phyloP scores from a whole-genome alignment of 2,797 vertebrate genomes.

The Brachymystax lenok region DNA sequence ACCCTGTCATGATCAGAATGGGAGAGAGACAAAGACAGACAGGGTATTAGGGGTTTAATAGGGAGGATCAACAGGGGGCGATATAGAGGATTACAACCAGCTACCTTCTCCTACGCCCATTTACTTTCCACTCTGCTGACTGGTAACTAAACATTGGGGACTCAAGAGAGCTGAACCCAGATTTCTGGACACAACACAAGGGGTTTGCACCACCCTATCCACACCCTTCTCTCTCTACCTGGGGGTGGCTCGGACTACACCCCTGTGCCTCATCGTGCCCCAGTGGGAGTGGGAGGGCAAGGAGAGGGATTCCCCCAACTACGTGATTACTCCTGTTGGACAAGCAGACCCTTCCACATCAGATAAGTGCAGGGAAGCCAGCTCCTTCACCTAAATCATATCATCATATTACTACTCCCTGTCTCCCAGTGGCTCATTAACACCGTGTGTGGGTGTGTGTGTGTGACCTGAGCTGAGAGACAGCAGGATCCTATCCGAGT shows the following conservation, averaged over 20 bases:
- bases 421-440: not conserved
- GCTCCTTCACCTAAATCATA: not conserved
- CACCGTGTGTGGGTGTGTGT: not conserved
- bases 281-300: not conserved
- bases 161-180: not conserved
- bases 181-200: conserved; percentile 7
- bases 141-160: not conserved
- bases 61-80: not conserved
- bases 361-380: not conserved
- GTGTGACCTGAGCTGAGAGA: not conserved
- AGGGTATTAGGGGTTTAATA: not conserved
- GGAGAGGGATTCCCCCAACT: not conserved
- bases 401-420: not conserved
- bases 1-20: not conserved
- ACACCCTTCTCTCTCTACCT: not conserved
- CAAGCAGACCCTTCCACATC: not conserved
- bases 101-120: not conserved
- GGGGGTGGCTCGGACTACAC: not conserved
- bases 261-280: not conserved
- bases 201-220: not conserved
- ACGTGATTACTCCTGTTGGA: not conserved
- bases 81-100: not conserved
- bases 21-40: not conserved
- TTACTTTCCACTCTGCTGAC: not conserved
- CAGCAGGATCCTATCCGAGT: not conserved